These are phyloP conservation scores for Drosophila picticornis DNA, from an alignment of 2,888 invertebrate species.

Conservation along the genomic window DNA sequence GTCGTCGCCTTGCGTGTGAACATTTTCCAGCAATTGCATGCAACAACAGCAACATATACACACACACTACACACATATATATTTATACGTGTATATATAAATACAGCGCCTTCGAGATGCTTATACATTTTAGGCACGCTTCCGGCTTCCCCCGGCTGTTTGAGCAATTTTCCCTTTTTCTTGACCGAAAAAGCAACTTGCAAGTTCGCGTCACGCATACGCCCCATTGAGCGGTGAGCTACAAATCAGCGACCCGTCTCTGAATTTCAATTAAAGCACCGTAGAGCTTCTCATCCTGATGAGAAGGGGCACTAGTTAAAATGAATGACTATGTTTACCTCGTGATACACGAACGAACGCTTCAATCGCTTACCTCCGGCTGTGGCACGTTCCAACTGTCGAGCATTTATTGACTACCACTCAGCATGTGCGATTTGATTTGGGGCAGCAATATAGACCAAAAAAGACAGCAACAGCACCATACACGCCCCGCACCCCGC, in stretches of 20 bases:
- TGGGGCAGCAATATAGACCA: not conserved
- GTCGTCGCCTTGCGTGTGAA: constrained; percentile 72
- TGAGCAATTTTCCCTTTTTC: constrained; percentile 6
- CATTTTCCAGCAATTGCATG: constrained; percentile 73
- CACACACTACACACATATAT: not conserved
- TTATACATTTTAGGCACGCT: constrained; percentile 79
- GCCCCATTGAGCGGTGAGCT: constrained; percentile 57
- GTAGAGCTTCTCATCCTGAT: not conserved
- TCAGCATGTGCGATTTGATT: constrained; percentile 31
- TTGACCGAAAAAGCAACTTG: constrained; percentile 45
- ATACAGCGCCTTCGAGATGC: constrained; percentile 44
- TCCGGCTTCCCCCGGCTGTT: constrained; percentile 44
- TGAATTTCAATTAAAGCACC: constrained; percentile 73
- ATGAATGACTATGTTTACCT: constrained; percentile 72
- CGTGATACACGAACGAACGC: constrained; percentile 29
- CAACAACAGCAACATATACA: constrained; percentile 73
- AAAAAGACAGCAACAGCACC: not conserved
- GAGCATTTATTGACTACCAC: constrained; percentile 37
- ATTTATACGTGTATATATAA: not conserved
- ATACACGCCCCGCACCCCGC: too few relatives aligned
- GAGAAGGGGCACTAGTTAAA: constrained; percentile 46
- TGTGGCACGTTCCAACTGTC: constrained; percentile 48
- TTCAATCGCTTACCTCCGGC: constrained; percentile 23
- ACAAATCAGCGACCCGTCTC: constrained; percentile 67
- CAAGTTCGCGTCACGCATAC: constrained; percentile 73